Evolutionary conservation across 35 echinoderm and acorn worm genomes (phyloP), one percentile per base, ranked within the genome.

Genomic region (Lytechinus pictus): DNA sequence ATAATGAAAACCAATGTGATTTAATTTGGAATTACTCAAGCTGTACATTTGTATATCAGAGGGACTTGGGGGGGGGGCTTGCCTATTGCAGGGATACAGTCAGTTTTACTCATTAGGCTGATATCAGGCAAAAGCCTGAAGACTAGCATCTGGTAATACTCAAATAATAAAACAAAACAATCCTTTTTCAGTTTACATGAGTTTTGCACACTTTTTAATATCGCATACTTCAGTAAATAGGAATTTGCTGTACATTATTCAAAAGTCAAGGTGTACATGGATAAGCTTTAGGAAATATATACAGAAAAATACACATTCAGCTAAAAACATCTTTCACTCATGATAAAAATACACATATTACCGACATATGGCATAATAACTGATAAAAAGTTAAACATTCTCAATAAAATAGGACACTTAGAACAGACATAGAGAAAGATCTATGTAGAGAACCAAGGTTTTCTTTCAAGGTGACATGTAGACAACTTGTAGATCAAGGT

Each of bases 181-280:
- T 11, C 14, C n/a, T 79, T 79, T 14, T 79, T 79, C 4, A 24
- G 19, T n/a, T 79, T 79, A 79, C 66, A 79, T 79, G 66, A 79
- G 66, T 79, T 79, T 44, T n/a, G 66, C 66, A 79, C 66, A 79
- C 66, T 79, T 79, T 72, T 79, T 79, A 79, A 24, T 79, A 79
- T 79, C 66, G n/a, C 66, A 79, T 79, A 79, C 66, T 71, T 24
- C n/a, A 79, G 66, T 79, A 79, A 79, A 79, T 79, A 79, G n/a
- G 66, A 79, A 24, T 79, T 79, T 79, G 66, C 66, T 79, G 66
- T 79, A 79, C 66, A 79, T 79, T 79, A 79, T 79, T 79, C 19
- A 71, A 79, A 79, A 79, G 66, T 79, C 66, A 79, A 79, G 66
- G 66, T 79, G 66, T 79, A 79, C 66, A 79, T 79, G 66, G 19